Percentiles rank a stretch among this genome's conserved stretches.
These are phyloP conservation scores for Elaphurus davidianus DNA, from an alignment of 2,113 vertebrate genomes.

Conservation along the genomic window DNA sequence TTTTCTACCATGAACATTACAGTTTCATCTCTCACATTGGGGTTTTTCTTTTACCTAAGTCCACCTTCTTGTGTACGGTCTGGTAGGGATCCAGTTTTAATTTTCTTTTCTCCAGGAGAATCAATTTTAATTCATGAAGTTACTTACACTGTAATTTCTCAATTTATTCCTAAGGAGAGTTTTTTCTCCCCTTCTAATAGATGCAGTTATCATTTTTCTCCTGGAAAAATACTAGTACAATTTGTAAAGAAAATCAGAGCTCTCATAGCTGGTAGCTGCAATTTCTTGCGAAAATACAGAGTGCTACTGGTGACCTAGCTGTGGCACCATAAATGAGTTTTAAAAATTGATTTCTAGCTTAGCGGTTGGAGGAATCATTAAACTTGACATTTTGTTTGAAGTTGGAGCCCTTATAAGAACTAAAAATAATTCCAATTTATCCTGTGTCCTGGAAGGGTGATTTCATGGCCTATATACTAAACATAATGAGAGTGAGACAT, in stretches of 20 bases:
- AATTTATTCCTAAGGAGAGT: not conserved
- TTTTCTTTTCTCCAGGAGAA: not conserved
- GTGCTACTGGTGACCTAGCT: not conserved
- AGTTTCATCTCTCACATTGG: fast-evolving
- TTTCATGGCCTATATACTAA: slow-evolving; percentile 41
- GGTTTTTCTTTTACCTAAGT: not conserved
- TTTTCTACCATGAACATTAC: fast-evolving
- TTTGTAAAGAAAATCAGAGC: slow-evolving; percentile 4
- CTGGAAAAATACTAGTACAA: not conserved
- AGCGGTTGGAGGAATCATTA: slow-evolving; percentile 38
- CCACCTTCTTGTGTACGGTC: fast-evolving
- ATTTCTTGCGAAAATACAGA: not conserved
- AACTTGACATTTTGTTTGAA: slow-evolving; percentile 48
- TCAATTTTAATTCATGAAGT: slow-evolving; percentile 61
- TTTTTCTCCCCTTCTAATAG: not conserved
- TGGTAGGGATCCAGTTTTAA: not conserved
- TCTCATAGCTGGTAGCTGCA: not conserved
- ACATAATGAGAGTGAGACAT: not conserved
- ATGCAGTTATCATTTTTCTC: not conserved
- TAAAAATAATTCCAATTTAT: slow-evolving; percentile 50
- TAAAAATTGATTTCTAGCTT: slow-evolving; percentile 52
- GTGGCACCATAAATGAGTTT: not conserved
- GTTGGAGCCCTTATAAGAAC: not conserved
- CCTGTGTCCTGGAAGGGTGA: not conserved
- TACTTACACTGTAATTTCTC: slow-evolving; percentile 55